Conservation (phyloP, 2,113 vertebrate species). For the Crocuta crocuta region DNA sequence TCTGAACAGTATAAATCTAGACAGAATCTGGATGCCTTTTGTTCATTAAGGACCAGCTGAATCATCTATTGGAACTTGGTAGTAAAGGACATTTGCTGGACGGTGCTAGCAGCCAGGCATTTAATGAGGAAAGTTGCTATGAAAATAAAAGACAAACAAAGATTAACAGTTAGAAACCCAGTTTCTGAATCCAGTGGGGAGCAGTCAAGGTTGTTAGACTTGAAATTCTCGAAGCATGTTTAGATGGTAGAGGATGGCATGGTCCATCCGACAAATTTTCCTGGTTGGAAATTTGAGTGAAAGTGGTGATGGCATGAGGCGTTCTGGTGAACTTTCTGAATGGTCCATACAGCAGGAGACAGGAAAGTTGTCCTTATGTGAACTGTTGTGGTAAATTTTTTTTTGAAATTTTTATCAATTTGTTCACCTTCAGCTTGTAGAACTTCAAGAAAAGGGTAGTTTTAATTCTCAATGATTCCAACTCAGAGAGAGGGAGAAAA, state of each 20-base stretch:
- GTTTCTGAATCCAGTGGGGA: neutral
- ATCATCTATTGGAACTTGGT: neutral
- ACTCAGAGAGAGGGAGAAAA: neutral
- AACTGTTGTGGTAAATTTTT: neutral
- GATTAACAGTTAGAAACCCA: neutral
- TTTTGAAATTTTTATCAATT: neutral
- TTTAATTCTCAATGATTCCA: neutral
- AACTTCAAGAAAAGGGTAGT: neutral
- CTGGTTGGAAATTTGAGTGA: neutral
- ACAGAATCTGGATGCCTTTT: neutral
- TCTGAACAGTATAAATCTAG: neutral
- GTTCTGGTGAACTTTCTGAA: neutral
- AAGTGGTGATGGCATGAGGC: neutral
- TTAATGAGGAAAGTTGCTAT: neutral
- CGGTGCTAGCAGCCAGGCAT: neutral
- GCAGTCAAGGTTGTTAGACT: neutral
- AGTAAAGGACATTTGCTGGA: neutral
- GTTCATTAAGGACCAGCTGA: neutral
- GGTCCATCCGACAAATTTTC: neutral
- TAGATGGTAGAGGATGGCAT: neutral
- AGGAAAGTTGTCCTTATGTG: neutral
- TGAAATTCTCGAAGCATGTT: neutral
- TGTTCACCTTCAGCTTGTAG: neutral
- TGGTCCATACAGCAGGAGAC: neutral
- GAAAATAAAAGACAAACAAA: constrained; percentile 44